Base-by-base conservation (phyloP, 2,888 invertebrate genomes). In the Mylabris sibirica region DNA sequence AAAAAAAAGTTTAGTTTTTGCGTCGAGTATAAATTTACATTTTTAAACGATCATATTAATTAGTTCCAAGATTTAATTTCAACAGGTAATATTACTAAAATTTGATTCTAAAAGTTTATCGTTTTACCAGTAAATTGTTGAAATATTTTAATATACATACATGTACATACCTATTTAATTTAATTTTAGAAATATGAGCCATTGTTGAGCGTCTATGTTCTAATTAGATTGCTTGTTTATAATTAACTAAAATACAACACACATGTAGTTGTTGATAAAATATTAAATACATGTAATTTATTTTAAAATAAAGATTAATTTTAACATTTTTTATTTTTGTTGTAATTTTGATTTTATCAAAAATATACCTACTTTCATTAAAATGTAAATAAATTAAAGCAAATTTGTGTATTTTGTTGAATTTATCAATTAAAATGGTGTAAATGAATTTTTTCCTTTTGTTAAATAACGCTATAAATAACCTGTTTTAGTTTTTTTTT, bases 401-500 rank as follows among this genome's bases (percentile, higher is more conserved):
- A 49, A 49, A 49, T 49, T n/a, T 20, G 49, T 49, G 6, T 9
- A 49, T 49, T 49, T 49, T 22, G 49, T 49, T 49, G 9, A 20
- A 49, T 49, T 49, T 49, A 49, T 49, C 49, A 49, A 49, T 49
- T 49, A 49, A 49, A 44, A 17, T 17, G 17, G 44, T 44, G 44
- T 44, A n/a, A 44, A 44, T 44, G n/a, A 1, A 38, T 38, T 38
- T 14, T 38, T 2, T 44, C 4, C 8, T 30, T 17, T n/a, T 8
- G n/a, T 44, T 44, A 44, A 44, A 44, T n/a, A 14, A 14, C 11
- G 11, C 11, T 12, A 12, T 38, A 11, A 38, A 12, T 12, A 38
- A 38, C 3, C 3, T 14, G 3, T 12, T 38, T 35, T 14, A 41
- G 4, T 14, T n/a, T 44, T n/a, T 5, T 44, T 44, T 1, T 17